Evolutionary conservation across 1,140 invertebrate genomes (phyloP).

Genomic region (Eurosta solidaginis): DNA sequence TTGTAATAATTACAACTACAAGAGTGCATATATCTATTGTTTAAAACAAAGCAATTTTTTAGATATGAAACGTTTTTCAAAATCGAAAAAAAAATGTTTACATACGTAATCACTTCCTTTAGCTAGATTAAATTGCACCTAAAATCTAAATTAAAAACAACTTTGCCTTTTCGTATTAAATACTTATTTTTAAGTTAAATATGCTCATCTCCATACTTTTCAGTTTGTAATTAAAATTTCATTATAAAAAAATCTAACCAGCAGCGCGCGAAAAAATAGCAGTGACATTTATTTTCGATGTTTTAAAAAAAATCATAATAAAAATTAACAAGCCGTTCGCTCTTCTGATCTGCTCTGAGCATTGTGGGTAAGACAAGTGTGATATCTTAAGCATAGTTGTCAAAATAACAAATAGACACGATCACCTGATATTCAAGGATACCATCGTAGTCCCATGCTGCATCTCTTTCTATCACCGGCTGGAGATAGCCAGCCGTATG

Average conservation of each 20-base stretch:
- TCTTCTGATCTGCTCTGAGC: too few species aligned
- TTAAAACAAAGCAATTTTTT: not conserved
- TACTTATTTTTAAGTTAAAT: constrained; percentile 3
- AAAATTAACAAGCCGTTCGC: too few species aligned
- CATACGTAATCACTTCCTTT: not conserved
- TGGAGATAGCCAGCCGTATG: too few species aligned
- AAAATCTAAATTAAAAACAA: not conserved
- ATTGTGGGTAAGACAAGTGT: too few species aligned
- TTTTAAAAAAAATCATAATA: too few species aligned
- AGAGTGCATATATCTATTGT: constrained; percentile 1
- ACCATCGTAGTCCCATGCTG: too few species aligned
- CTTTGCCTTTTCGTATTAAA: constrained; percentile 13
- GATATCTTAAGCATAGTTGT: too few species aligned
- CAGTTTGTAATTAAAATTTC: not conserved
- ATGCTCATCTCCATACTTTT: not conserved
- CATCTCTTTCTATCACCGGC: too few species aligned
- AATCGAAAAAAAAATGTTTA: not conserved
- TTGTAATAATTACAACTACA: not conserved
- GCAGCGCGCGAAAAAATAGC: too few species aligned
- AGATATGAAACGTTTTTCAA: not conserved
- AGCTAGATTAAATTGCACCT: not conserved
- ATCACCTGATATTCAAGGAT: too few species aligned
- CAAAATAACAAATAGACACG: too few species aligned
- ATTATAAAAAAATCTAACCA: not conserved
- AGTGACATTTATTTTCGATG: too few species aligned